A percentile compares a stretch with the other conserved stretches of the same genome.
These are phyloP conservation scores for Callospermophilus lateralis DNA, from an alignment of 2,113 vertebrate species.

Conservation along the genomic window DNA sequence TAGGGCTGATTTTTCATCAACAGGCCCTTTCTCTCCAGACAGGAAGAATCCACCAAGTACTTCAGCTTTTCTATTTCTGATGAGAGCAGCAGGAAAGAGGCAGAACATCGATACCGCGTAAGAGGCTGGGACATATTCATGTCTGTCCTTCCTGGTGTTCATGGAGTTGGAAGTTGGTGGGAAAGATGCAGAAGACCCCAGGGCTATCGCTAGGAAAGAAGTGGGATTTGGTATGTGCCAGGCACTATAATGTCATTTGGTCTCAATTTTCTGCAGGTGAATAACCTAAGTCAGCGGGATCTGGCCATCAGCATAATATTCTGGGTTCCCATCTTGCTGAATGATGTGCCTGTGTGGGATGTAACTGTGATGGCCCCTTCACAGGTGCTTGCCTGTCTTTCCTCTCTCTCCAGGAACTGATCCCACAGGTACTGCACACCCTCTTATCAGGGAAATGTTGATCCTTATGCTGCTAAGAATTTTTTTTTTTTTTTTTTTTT, in stretches of 20 bases:
- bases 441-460: neutral
- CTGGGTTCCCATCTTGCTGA: slow-evolving; percentile 87
- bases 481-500: neutral
- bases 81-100: slow-evolving; percentile 79
- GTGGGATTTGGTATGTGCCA: neutral
- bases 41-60: slow-evolving; percentile 87
- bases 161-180: too few species aligned
- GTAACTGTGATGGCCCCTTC: slow-evolving; percentile 71
- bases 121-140: neutral
- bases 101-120: slow-evolving; percentile 87
- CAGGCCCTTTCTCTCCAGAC: slow-evolving; percentile 76
- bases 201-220: neutral
- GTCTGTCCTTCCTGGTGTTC: neutral
- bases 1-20: neutral
- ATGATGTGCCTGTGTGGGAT: slow-evolving; percentile 86
- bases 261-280: slow-evolving; percentile 83
- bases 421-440: neutral
- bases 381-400: slow-evolving; percentile 82
- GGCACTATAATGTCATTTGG: neutral
- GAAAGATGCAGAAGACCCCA: neutral
- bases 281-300: slow-evolving; percentile 84
- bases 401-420: neutral
- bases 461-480: neutral
- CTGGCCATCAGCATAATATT: slow-evolving; percentile 86
- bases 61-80: slow-evolving; percentile 87